These are phyloP conservation scores for Acronicta leporina DNA, from an alignment of 2,888 invertebrate species.

Conservation along the genomic window DNA sequence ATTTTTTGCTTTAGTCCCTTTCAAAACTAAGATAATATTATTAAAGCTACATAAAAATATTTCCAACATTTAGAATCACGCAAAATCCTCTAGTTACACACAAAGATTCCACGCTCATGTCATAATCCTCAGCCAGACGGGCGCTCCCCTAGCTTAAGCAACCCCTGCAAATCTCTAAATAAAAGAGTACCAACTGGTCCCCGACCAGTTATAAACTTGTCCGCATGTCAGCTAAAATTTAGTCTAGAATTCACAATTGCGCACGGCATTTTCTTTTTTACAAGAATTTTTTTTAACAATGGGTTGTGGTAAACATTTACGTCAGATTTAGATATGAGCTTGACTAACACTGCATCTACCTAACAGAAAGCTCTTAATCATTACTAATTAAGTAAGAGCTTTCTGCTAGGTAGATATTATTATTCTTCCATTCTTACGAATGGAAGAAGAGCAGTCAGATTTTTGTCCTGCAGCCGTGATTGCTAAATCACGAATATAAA, in stretches of 20 bases:
- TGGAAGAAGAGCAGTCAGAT: too few relatives aligned
- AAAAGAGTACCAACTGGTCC: conserved; percentile 21
- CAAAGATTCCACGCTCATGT: conserved; percentile 8
- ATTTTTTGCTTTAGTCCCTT: conserved; percentile 5
- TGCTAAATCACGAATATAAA: too few relatives aligned
- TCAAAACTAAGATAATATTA: conserved; percentile 23
- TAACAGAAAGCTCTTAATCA: too few relatives aligned
- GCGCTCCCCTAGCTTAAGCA: conserved; percentile 22
- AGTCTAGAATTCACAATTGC: background rate
- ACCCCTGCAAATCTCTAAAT: conserved; percentile 27
- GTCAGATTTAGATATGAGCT: too few relatives aligned
- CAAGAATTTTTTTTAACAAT: too few relatives aligned
- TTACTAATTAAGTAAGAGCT: too few relatives aligned
- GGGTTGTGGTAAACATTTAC: too few relatives aligned
- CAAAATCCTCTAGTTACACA: conserved; percentile 4
- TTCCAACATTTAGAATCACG: conserved; percentile 2
- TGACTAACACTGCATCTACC: too few relatives aligned
- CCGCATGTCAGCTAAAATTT: background rate
- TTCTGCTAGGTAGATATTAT: too few relatives aligned
- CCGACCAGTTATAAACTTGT: conserved; percentile 20
- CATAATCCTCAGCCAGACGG: conserved; percentile 24
- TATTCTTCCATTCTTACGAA: too few relatives aligned
- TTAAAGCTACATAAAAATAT: conserved; percentile 12
- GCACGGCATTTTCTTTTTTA: too few relatives aligned
- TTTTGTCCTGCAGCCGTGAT: too few relatives aligned